Percentiles rank a stretch among this genome's conserved stretches.
These are phyloP conservation scores for Acrocephalus arundinaceus DNA, from an alignment of 2,113 vertebrate species.

Conservation along the genomic window DNA sequence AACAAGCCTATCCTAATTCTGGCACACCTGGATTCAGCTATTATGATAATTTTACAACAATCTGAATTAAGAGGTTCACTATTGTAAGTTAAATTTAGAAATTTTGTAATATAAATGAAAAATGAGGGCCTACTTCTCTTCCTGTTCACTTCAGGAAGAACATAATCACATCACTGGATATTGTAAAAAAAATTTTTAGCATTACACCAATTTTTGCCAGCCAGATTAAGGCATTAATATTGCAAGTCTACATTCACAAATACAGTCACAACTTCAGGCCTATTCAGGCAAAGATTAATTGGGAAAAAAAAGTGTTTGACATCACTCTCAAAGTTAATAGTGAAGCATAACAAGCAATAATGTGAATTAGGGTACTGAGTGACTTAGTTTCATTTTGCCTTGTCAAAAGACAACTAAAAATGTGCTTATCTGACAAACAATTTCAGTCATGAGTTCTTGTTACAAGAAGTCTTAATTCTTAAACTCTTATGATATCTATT, in stretches of 20 bases:
- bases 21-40: background rate
- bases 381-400: conserved; percentile 44
- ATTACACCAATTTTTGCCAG: background rate
- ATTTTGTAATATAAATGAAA: conserved; percentile 19
- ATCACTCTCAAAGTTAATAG: conserved; percentile 9
- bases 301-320: background rate
- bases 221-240: background rate
- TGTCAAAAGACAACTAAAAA: conserved; percentile 43
- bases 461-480: conserved; percentile 49
- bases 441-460: conserved; percentile 21
- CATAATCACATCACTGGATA: background rate
- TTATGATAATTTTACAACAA: background rate
- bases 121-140: background rate
- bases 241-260: background rate
- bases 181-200: background rate
- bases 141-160: background rate
- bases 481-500: conserved; percentile 36
- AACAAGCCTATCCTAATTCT: conserved; percentile 24
- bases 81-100: conserved; percentile 16
- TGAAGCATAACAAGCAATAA: conserved; percentile 41
- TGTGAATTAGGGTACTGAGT: conserved; percentile 33
- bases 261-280: background rate
- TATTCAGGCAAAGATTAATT: background rate
- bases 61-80: conserved; percentile 27
- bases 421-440: conserved; percentile 21